Conservation (phyloP, 2,113 vertebrate species). For the Arizona elegans region DNA sequence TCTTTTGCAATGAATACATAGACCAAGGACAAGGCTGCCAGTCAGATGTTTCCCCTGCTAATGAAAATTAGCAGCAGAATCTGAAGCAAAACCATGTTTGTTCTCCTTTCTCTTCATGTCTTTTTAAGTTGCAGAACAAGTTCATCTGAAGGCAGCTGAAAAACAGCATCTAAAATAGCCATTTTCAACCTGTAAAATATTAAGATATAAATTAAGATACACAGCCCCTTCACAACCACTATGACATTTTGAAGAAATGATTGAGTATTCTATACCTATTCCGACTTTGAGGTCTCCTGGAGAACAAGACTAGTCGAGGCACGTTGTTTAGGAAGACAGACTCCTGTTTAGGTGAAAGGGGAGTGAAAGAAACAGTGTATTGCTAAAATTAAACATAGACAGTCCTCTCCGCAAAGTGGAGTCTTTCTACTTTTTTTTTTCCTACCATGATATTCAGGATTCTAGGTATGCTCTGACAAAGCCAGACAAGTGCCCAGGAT, state of each 20-base stretch:
- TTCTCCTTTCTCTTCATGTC: neutral
- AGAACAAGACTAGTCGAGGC: neutral
- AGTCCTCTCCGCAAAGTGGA: neutral
- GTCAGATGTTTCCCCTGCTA: neutral
- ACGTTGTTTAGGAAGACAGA: neutral
- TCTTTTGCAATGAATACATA: neutral
- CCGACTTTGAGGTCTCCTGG: neutral
- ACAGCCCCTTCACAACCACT: neutral
- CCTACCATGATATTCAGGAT: neutral
- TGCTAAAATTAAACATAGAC: neutral
- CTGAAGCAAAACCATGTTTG: neutral
- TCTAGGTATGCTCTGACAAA: neutral
- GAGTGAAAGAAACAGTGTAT: neutral
- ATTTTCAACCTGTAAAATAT: neutral
- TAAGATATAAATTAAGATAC: neutral
- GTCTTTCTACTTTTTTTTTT: neutral
- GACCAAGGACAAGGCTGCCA: neutral
- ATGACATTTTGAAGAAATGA: neutral
- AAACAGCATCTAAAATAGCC: neutral
- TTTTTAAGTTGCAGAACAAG: neutral
- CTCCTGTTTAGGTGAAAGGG: neutral
- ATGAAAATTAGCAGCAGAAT: neutral
- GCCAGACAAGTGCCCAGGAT: neutral
- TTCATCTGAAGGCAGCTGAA: neutral
- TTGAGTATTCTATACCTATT: neutral